phyloP scores from a whole-genome alignment of 2,888 invertebrate genomes.

The Stramonita haemastoma region DNA sequence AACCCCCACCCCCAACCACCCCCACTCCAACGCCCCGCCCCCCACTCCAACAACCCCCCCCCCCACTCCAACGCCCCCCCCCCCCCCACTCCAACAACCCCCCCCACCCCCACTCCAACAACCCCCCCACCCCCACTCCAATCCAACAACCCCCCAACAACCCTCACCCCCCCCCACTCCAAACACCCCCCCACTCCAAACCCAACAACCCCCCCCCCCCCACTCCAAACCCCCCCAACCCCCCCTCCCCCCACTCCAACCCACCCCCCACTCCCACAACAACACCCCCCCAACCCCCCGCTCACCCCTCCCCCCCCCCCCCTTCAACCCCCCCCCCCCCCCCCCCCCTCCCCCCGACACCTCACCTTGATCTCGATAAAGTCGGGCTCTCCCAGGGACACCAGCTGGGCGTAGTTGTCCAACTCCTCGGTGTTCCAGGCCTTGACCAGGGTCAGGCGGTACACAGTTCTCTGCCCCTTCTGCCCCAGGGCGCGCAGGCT shows the following conservation, averaged over 20 bases:
- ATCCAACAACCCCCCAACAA: too few species aligned
- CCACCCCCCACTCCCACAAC: neutral
- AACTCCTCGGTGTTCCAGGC: slow-evolving; percentile 81
- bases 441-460: slow-evolving; percentile 81
- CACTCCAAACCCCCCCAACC: neutral
- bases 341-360: slow-evolving; percentile 21
- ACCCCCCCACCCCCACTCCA: too few species aligned
- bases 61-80: too few species aligned
- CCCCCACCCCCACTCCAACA: too few species aligned
- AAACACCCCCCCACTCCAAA: neutral
- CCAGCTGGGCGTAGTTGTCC: slow-evolving; percentile 80
- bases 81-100: too few species aligned
- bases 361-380: slow-evolving; percentile 82
- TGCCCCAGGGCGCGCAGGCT: slow-evolving; percentile 79
- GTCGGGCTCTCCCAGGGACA: slow-evolving; percentile 80
- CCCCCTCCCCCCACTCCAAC: neutral
- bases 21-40: too few species aligned
- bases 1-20: too few species aligned
- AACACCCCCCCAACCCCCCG: neutral
- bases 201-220: neutral
- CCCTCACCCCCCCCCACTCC: neutral
- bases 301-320: neutral
- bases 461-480: slow-evolving; percentile 82
- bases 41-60: too few species aligned
- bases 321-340: neutral